Base-by-base conservation (phyloP, 2,797 vertebrate genomes). In the Harpagifer antarcticus region DNA sequence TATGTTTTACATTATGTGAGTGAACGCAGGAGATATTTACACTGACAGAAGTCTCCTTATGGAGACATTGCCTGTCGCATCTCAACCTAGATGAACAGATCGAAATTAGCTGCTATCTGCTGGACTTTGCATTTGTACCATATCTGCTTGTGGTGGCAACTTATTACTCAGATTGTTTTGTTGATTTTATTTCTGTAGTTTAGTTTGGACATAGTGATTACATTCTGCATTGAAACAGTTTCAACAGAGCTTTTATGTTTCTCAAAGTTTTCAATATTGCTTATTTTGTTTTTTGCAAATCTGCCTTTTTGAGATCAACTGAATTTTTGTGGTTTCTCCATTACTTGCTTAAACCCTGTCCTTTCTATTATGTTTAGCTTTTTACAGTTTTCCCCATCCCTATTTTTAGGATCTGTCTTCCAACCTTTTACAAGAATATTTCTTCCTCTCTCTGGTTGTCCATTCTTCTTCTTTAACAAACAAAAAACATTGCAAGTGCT, bases 321-420 rank as follows among this genome's bases (percentile, higher is more conserved):
- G 16, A 0, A 19, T 44, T 37, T 9, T 7, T 23, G 17, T 44
- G 27, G 50, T 27, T 52, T 12, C 17, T 11, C 45, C 23, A 43
- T 64, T 37, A 33, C 16, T 10, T 10, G 4, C 27, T 20, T 42
- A 5, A 70, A 63, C 10, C 14, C 45, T 17, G 17, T 54, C 23
- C 1, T 37, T 12, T 19, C 11, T 67, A 63, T 48, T 31, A 5
- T 49, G 15, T 62, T 49, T 20, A 27, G 31, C 54, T 54, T 40
- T n/a, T 49, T 17, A 52, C 60, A 68, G 33, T 45, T 62, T 17
- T 33, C 47, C 50, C 15, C 60, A 7, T 48, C 16, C 53, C n/a
- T 70, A n/a, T 49, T 71, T 48, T 65, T 63, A 45, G 19, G 31
- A 53, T 49, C 14, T 45, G 43, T 79, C 40, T 42, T 55, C 50